Evolutionary conservation across 2,888 invertebrate genomes (phyloP), one percentile per base, ranked within the genome.

Genomic region (Drosophila gaucha): DNA sequence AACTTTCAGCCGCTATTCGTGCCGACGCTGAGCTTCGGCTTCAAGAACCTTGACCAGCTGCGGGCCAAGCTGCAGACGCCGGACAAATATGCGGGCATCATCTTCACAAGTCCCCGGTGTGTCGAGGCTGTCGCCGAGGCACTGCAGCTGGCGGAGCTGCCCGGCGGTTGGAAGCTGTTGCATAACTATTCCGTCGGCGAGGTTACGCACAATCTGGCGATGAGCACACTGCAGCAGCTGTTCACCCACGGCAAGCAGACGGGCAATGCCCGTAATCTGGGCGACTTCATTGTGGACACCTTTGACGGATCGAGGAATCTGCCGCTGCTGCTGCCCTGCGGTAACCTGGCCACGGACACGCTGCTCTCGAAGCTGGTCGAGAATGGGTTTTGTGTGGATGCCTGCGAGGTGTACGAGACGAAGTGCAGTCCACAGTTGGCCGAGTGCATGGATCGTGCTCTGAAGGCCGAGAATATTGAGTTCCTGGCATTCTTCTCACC

Each of bases 401-500:
- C 92, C 16, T 90, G 93, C 41, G 92, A 92, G 67, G 93, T 93
- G 6, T 94, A 94, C 79, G 93, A 93, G 59, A 94, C 94, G 1
- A 90, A 92, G 31, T 88, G 92, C 31, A 93, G 92, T 89, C 91
- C 92, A 0, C 90, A 91, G 60, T 82, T 94, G 51, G 90, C 88
- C 8, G 90, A 90, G 33, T 89, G 91, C 67, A 92, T 93, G 41
- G 90, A 93, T 22, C 72, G 71, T 2, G 86, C 90, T 1, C 78
- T 92, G 0, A 71, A 79, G 24, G 90, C 92, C 6, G 78, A 92
- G 2, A 91, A 93, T 38, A 91, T 93, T 1, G 93, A 93, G 74
- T 93, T 90, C 84, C 78, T 94, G 33, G 92, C 93, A 2, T 94
- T 93, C 89, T 94, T 94, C 72, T 94, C 94, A 76, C 94, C 94